These are phyloP conservation scores for Reinhardtius hippoglossoides DNA, from an alignment of 2,113 vertebrate species.

Conservation along the genomic window DNA sequence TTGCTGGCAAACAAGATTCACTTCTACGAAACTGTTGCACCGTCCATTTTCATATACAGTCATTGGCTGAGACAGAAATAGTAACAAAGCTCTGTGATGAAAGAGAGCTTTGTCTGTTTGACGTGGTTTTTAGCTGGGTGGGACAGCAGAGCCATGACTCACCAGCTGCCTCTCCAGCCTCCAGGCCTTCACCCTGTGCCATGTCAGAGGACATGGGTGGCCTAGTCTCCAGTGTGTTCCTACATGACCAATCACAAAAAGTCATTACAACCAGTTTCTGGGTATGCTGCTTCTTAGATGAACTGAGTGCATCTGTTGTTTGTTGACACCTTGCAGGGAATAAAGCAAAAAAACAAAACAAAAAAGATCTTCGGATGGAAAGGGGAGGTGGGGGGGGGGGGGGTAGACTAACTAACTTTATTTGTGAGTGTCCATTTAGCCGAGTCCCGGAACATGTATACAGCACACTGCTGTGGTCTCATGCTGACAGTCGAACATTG, in stretches of 20 bases:
- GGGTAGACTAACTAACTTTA: no score
- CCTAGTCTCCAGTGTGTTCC: conserved; percentile 75
- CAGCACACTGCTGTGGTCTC: no score
- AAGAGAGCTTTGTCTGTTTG: conserved; percentile 6
- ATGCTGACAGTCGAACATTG: no score
- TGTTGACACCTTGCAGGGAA: no score
- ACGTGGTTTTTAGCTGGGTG: conserved; percentile 40
- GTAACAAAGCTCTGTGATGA: conserved; percentile 12
- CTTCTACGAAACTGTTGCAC: not conserved
- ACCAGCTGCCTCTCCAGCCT: conserved; percentile 77
- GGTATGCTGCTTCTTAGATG: conserved; percentile 9
- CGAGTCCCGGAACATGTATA: no score
- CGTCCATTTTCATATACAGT: not conserved
- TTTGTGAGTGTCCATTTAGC: no score
- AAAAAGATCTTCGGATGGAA: no score
- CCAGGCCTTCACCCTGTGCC: conserved; percentile 59
- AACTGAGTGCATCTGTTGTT: not conserved
- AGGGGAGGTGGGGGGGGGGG: no score
- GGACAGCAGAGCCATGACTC: conserved; percentile 73
- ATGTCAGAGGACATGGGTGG: conserved; percentile 63
- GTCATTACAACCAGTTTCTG: conserved; percentile 67
- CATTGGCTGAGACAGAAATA: not conserved
- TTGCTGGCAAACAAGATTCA: not conserved
- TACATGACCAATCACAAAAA: conserved; percentile 81
- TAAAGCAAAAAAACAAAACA: no score